These are phyloP conservation scores for Lysandra bellargus DNA, from an alignment of 2,888 invertebrate species.

Conservation along the genomic window DNA sequence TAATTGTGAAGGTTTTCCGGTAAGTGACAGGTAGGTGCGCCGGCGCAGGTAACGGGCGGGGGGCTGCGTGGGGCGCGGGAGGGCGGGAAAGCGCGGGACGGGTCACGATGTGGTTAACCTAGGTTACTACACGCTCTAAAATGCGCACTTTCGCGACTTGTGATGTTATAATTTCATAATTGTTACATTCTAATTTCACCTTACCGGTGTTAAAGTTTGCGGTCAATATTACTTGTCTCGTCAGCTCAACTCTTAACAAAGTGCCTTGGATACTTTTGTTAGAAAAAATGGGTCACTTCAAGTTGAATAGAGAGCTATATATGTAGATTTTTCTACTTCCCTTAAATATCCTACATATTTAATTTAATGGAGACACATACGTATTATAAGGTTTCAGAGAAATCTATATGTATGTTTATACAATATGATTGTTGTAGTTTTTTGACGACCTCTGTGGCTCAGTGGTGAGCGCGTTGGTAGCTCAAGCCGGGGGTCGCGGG, in stretches of 20 bases:
- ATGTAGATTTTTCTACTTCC: no score
- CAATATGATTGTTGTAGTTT: no score
- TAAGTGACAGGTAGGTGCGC: conserved; percentile 44
- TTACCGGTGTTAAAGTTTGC: background rate
- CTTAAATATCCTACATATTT: no score
- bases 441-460: no score
- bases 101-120: conserved; percentile 74
- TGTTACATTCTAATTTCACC: conserved; percentile 25
- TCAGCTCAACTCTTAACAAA: background rate
- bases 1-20: conserved; percentile 49
- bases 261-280: no score
- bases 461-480: no score
- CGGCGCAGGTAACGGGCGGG: conserved; percentile 40
- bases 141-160: conserved; percentile 52
- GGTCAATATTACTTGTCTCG: background rate
- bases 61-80: conserved; percentile 43
- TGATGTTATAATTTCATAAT: conserved; percentile 29
- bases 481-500: no score
- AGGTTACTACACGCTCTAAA: conserved; percentile 57
- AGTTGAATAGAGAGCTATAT: no score
- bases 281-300: no score
- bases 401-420: no score
- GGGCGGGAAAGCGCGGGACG: conserved; percentile 44
- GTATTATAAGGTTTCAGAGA: no score
- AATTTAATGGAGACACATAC: no score